Conservation (phyloP, 2,888 invertebrate species). For the Brachynemurus nebulosus region DNA sequence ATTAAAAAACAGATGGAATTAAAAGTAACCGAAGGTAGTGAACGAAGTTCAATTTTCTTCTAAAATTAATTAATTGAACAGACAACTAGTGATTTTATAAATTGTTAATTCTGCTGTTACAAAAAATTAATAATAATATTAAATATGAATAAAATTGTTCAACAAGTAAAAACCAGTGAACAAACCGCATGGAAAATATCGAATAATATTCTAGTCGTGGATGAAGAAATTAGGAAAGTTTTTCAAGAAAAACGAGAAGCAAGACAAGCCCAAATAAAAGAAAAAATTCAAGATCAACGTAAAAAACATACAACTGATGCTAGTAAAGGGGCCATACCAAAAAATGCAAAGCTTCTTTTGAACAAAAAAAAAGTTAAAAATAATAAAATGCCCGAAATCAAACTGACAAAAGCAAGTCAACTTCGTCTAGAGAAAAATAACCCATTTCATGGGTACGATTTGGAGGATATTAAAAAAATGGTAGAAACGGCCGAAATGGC, state of each 20-base stretch:
- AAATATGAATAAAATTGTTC: too few relatives aligned
- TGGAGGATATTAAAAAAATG: background rate
- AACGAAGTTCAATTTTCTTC: too few relatives aligned
- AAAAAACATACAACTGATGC: background rate
- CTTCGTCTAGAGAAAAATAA: constrained; percentile 17
- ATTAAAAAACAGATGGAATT: too few relatives aligned
- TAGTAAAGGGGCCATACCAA: background rate
- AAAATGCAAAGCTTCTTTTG: background rate
- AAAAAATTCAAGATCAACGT: constrained; percentile 2
- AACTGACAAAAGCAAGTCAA: constrained; percentile 25
- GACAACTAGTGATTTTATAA: too few relatives aligned
- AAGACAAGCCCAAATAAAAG: constrained; percentile 5
- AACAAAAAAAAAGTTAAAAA: background rate
- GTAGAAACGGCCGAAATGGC: background rate
- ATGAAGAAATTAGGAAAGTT: constrained; percentile 4
- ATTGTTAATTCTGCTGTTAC: too few relatives aligned
- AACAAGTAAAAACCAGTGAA: too few relatives aligned
- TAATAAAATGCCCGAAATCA: constrained; percentile 20
- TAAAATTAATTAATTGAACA: too few relatives aligned
- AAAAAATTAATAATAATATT: too few relatives aligned
- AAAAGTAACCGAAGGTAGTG: too few relatives aligned
- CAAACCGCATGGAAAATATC: too few relatives aligned
- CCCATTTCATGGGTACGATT: constrained; percentile 9
- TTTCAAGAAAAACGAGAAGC: constrained; percentile 9
- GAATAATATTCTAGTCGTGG: too few relatives aligned